These are phyloP conservation scores for Vidua chalybeata DNA, from an alignment of 2,113 vertebrate genomes.

Conservation along the genomic window DNA sequence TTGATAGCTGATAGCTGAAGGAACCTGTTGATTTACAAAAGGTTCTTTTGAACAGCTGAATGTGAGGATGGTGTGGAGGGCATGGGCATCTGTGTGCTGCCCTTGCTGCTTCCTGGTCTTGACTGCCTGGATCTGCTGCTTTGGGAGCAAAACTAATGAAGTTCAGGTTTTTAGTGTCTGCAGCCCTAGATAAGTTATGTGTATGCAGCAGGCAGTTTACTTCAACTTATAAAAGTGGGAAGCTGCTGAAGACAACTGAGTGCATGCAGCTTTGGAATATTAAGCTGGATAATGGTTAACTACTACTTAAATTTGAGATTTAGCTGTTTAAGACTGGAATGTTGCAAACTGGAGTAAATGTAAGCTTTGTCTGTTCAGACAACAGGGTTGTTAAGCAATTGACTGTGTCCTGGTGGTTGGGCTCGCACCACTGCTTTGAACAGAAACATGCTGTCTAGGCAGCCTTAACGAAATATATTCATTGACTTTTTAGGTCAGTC, in stretches of 20 bases:
- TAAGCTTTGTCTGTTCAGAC: constrained; percentile 29
- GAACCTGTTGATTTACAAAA: not conserved
- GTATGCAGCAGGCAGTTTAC: not conserved
- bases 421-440: not conserved
- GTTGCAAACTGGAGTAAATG: constrained; percentile 3
- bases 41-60: not conserved
- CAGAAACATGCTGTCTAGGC: not conserved
- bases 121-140: not conserved
- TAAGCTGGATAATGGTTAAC: constrained; percentile 3
- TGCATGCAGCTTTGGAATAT: not conserved
- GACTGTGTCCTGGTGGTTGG: not conserved
- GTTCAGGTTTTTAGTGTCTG: not conserved
- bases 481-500: not conserved
- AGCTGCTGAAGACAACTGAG: not conserved
- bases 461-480: not conserved
- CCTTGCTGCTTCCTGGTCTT: not conserved
- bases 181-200: not conserved
- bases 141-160: not conserved
- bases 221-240: not conserved
- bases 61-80: not conserved
- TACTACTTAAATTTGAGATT: not conserved
- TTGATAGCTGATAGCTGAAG: not conserved
- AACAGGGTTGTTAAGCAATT: constrained; percentile 15
- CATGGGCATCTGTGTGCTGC: not conserved
- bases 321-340: not conserved